Evolutionary conservation across 2,113 vertebrate species (phyloP).

Genomic region (Seriola rivoliana): DNA sequence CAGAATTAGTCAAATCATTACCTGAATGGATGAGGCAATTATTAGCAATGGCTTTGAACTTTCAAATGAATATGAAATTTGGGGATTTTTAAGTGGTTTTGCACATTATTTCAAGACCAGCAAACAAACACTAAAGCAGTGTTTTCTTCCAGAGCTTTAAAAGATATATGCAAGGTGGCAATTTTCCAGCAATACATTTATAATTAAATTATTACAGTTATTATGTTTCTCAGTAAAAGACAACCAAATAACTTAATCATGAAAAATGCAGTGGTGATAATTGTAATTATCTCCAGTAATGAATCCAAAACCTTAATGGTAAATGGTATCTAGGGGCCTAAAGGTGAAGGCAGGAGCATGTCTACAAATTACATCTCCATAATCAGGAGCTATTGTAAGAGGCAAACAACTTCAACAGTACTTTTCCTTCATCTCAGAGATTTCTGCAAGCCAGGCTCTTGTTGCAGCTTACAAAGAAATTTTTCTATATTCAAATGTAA

Average conservation of each 20-base stretch:
- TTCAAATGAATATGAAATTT: not conserved
- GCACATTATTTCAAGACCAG: not conserved
- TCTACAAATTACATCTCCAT: constrained; percentile 23
- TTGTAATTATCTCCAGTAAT: constrained; percentile 52
- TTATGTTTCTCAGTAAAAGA: constrained; percentile 2
- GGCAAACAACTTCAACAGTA: constrained; percentile 25
- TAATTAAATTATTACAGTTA: constrained; percentile 1
- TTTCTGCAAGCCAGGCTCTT: not conserved
- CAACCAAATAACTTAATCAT: constrained; percentile 18
- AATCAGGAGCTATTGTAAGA: constrained; percentile 8
- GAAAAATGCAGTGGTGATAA: constrained; percentile 35
- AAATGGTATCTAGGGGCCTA: constrained; percentile 6
- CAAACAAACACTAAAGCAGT: not conserved
- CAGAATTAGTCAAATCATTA: not conserved
- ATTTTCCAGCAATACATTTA: constrained; percentile 15
- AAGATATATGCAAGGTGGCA: not conserved
- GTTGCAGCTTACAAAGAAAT: not conserved
- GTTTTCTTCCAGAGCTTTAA: not conserved
- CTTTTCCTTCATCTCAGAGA: constrained; percentile 8
- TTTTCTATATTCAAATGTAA: constrained; percentile 24
- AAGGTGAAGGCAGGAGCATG: constrained; percentile 26
- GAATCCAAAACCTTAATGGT: constrained; percentile 22
- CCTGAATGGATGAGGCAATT: not conserved
- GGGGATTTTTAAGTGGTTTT: not conserved
- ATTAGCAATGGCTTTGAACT: not conserved